Evolutionary conservation across 2,797 vertebrate genomes (phyloP).

Genomic region (Sciurus carolinensis): DNA sequence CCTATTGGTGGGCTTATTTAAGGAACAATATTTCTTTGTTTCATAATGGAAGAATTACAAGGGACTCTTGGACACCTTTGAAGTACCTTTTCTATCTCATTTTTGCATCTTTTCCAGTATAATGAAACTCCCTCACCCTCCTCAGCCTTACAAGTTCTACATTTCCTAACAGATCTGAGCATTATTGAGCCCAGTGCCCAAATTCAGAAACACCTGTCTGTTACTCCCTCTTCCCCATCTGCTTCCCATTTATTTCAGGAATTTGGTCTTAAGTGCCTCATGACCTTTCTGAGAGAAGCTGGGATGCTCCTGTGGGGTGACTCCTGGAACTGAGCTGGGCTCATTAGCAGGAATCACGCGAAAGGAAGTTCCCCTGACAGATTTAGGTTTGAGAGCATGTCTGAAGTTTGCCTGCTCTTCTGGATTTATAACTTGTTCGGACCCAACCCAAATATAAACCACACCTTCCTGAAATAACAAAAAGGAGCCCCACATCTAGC

Average conservation of each 20-base stretch:
- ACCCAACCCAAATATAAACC: neutral
- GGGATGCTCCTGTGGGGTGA: neutral
- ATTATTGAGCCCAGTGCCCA: neutral
- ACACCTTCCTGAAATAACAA: constrained; percentile 11
- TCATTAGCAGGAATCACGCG: constrained; percentile 56
- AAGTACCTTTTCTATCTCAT: constrained; percentile 73
- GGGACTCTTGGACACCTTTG: constrained; percentile 80
- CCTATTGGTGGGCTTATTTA: constrained; percentile 86
- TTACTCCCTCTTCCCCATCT: neutral
- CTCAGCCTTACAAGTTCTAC: neutral
- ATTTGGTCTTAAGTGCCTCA: constrained; percentile 32
- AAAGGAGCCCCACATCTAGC: neutral
- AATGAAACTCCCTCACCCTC: constrained; percentile 51
- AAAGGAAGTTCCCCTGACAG: constrained; percentile 70
- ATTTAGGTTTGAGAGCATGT: constrained; percentile 62
- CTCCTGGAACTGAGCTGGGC: constrained; percentile 54
- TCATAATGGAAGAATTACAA: constrained; percentile 84
- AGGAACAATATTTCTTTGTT: constrained; percentile 87
- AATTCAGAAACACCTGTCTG: neutral
- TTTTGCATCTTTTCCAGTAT: constrained; percentile 71
- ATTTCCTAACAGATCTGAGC: constrained; percentile 15
- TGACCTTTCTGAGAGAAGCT: constrained; percentile 53
- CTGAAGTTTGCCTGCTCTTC: constrained; percentile 65
- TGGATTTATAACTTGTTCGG: constrained; percentile 61
- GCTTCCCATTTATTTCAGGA: constrained; percentile 70